Evolutionary conservation across 2,888 invertebrate genomes (phyloP).

Genomic region (Drosophila parthenogenetica): DNA sequence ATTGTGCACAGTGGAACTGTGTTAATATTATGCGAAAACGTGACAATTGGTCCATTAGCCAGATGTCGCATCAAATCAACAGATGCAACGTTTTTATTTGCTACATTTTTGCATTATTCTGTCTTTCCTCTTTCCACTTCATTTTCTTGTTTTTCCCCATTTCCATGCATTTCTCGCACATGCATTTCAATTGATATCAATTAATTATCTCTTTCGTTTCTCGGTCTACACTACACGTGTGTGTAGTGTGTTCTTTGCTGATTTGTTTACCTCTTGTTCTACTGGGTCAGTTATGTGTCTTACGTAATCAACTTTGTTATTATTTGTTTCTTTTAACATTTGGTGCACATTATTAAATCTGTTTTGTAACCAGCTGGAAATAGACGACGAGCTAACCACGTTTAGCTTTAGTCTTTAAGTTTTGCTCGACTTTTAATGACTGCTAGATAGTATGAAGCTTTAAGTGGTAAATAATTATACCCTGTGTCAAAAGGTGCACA

Average conservation of each 20-base stretch:
- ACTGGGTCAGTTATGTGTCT: slow-evolving; percentile 35
- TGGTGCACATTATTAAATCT: not conserved
- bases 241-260: slow-evolving; percentile 19
- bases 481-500: too few relatives aligned
- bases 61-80: slow-evolving; percentile 15
- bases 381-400: not conserved
- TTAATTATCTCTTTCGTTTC: slow-evolving; percentile 24
- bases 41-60: slow-evolving; percentile 57
- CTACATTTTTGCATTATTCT: slow-evolving; percentile 23
- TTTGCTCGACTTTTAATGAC: not conserved
- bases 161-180: slow-evolving; percentile 28
- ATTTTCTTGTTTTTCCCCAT: slow-evolving; percentile 13
- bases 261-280: slow-evolving; percentile 6
- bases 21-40: slow-evolving; percentile 64
- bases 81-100: slow-evolving; percentile 29
- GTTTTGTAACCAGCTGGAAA: not conserved
- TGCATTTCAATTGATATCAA: slow-evolving; percentile 34
- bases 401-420: not conserved
- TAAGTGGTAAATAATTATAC: not conserved
- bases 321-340: not conserved
- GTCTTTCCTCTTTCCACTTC: slow-evolving; percentile 6
- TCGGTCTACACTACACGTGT: slow-evolving; percentile 26
- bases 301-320: not conserved
- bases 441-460: not conserved
- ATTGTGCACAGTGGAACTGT: slow-evolving; percentile 31